Evolutionary conservation across 2,888 invertebrate species (phyloP).

Genomic region (Epinotia brunnichana): DNA sequence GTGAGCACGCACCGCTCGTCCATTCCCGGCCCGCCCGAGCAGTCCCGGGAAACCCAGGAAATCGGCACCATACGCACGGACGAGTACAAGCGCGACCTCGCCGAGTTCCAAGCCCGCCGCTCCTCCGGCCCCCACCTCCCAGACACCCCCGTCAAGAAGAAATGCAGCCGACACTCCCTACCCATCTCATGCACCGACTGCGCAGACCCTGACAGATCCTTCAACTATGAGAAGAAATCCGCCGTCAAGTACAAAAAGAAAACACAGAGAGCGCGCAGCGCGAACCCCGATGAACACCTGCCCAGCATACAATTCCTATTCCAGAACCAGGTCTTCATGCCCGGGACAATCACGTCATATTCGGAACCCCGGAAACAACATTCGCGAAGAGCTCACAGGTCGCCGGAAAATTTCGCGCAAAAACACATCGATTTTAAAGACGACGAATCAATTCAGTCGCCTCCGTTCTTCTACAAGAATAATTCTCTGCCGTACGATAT

Average conservation of each 20-base stretch:
- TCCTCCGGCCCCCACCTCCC: constrained; percentile 62
- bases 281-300: constrained; percentile 62
- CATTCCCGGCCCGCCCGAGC: constrained; percentile 54
- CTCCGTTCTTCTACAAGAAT: constrained; percentile 70
- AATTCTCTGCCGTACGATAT: constrained; percentile 69
- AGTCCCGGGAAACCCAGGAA: constrained; percentile 53
- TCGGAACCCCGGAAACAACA: constrained; percentile 64
- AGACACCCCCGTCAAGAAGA: constrained; percentile 69
- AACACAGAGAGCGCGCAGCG: constrained; percentile 59
- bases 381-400: constrained; percentile 55
- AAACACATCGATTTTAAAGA: constrained; percentile 73
- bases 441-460: constrained; percentile 60
- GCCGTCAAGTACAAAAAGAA: constrained; percentile 73
- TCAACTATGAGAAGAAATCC: constrained; percentile 78
- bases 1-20: constrained; percentile 68
- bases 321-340: constrained; percentile 81
- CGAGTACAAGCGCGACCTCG: constrained; percentile 77
- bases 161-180: constrained; percentile 74
- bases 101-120: constrained; percentile 78
- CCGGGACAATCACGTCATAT: constrained; percentile 67
- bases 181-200: constrained; percentile 76
- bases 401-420: constrained; percentile 66
- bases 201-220: constrained; percentile 70
- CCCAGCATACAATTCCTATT: constrained; percentile 80
- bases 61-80: constrained; percentile 78